These are phyloP conservation scores for Apostichopus parvimensis DNA, from an alignment of 35 echinoderm and acorn worm species.

Conservation along the genomic window DNA sequence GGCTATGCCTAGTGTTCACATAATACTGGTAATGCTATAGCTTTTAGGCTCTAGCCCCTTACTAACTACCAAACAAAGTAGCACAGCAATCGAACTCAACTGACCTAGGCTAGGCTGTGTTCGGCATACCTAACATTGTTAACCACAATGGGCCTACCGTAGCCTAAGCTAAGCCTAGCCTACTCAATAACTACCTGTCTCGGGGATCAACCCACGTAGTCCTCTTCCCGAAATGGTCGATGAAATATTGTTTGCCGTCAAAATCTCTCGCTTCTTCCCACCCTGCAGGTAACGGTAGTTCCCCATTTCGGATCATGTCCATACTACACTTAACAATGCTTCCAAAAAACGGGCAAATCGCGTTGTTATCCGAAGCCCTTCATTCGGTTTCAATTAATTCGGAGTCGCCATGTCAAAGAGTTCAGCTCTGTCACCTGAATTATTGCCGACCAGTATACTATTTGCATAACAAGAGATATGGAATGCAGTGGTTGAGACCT, in stretches of 20 bases:
- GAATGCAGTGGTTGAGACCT: slow-evolving; percentile 42
- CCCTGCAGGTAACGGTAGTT: slow-evolving; percentile 91
- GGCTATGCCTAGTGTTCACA: too few species aligned
- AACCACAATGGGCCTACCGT: too few species aligned
- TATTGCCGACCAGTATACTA: neutral
- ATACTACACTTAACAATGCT: neutral
- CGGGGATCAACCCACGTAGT: slow-evolving; percentile 97
- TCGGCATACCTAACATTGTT: too few species aligned
- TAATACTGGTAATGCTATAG: too few species aligned
- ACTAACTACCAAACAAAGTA: too few species aligned
- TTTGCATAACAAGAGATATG: slow-evolving; percentile 63
- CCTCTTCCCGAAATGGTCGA: slow-evolving; percentile 81
- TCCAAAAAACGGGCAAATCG: neutral
- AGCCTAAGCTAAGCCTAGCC: neutral
- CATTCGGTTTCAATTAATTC: slow-evolving; percentile 5
- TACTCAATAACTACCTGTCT: slow-evolving; percentile 79
- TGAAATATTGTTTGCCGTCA: slow-evolving; percentile 91
- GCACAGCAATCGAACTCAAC: too few species aligned
- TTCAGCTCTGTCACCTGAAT: neutral
- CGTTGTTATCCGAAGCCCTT: slow-evolving; percentile 28
- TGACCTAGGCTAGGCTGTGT: too few species aligned
- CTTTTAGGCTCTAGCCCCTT: too few species aligned
- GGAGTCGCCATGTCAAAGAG: slow-evolving; percentile 51
- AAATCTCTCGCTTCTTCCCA: slow-evolving; percentile 94
- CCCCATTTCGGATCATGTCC: slow-evolving; percentile 76